Evolutionary conservation across 2,113 vertebrate species (phyloP).

Genomic region (Cynopterus brachyotis): DNA sequence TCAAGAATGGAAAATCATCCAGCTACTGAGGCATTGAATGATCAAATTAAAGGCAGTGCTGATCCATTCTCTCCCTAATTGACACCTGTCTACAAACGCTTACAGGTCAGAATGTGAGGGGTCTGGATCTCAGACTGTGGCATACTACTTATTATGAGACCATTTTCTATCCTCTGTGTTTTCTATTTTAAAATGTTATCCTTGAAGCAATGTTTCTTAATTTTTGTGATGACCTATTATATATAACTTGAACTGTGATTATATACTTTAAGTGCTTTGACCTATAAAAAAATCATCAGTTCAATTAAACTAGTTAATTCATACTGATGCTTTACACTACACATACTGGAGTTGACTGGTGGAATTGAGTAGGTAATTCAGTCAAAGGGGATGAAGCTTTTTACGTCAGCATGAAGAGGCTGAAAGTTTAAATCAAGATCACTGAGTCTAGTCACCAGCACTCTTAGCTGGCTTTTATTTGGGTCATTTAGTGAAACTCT

Average conservation of each 20-base stretch:
- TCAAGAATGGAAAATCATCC: constrained; percentile 72
- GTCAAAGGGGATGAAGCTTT: not conserved
- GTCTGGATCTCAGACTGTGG: not conserved
- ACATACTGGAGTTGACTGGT: not conserved
- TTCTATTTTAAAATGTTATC: not conserved
- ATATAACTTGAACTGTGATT: not conserved
- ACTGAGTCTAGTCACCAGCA: not conserved
- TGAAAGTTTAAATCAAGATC: not conserved
- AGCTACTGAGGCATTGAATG: constrained; percentile 62
- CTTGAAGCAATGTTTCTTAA: not conserved
- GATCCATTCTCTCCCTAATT: constrained; percentile 23
- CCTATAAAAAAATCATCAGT: not conserved
- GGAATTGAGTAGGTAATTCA: not conserved
- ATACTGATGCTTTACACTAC: not conserved
- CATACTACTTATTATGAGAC: not conserved
- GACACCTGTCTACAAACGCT: constrained; percentile 67
- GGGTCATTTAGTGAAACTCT: not conserved
- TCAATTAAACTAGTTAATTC: not conserved
- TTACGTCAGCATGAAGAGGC: not conserved
- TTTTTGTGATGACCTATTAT: not conserved
- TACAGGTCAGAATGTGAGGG: constrained; percentile 16
- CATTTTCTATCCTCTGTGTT: not conserved
- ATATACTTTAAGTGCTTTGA: not conserved
- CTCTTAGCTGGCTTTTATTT: not conserved
- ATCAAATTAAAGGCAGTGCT: constrained; percentile 59